Conservation (phyloP, 2,797 vertebrate species). For the Sorex maritimensis region DNA sequence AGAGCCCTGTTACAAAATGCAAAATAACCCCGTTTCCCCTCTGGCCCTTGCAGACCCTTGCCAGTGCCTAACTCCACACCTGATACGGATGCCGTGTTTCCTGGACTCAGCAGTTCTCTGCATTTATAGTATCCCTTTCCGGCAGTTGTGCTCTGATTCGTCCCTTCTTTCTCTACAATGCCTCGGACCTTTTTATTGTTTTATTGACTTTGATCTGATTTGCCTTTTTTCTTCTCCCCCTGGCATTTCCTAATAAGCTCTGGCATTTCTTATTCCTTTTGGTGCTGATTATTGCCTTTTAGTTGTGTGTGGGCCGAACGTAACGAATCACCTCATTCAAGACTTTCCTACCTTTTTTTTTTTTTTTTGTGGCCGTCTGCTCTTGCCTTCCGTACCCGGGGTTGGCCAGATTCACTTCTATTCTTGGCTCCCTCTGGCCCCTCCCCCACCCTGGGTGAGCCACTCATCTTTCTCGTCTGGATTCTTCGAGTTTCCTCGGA, state of each 20-base stretch:
- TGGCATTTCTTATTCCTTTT: neutral
- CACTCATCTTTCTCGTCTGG: neutral
- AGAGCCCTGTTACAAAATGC: neutral
- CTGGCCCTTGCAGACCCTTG: neutral
- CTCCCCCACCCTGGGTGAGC: neutral
- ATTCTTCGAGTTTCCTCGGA: neutral
- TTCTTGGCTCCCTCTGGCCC: neutral
- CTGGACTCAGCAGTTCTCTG: neutral
- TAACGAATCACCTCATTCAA: neutral
- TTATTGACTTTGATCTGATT: neutral
- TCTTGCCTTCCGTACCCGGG: conserved; percentile 8
- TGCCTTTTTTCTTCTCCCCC: neutral
- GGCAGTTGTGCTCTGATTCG: conserved; percentile 8
- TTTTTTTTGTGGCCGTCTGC: neutral
- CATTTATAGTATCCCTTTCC: neutral
- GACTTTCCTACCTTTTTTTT: neutral
- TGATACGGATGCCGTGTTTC: neutral
- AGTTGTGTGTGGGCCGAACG: neutral
- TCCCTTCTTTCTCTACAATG: neutral
- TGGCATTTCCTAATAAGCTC: neutral
- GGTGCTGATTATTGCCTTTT: neutral
- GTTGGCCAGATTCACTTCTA: neutral
- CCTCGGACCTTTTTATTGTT: neutral
- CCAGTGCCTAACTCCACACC: too few species aligned
- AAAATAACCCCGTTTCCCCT: neutral